Percentiles rank a stretch among this genome's conserved stretches.
These are phyloP conservation scores for Microcaecilia unicolor DNA, from an alignment of 2,797 vertebrate species.

Conservation along the genomic window DNA sequence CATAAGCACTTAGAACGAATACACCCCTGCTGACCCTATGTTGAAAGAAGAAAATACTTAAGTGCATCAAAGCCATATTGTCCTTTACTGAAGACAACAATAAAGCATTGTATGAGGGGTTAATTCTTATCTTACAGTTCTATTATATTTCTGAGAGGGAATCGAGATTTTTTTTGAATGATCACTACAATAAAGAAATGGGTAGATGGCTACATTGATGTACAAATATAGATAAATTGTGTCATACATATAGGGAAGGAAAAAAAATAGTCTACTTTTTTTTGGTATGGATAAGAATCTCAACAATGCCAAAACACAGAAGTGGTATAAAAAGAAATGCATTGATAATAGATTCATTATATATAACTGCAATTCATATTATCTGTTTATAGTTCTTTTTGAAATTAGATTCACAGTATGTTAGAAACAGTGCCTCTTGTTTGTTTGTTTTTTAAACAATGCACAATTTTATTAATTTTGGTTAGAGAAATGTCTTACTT, in stretches of 20 bases:
- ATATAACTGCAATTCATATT: too few species aligned
- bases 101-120: slow-evolving; percentile 2
- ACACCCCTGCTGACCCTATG: neutral
- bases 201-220: slow-evolving; percentile 8
- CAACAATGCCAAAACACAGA: too few species aligned
- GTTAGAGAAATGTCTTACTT: too few species aligned
- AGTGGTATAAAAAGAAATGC: too few species aligned
- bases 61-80: neutral
- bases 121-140: slow-evolving; percentile 12
- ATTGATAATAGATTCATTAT: too few species aligned
- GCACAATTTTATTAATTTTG: too few species aligned
- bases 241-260: slow-evolving; percentile 4
- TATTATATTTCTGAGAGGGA: slow-evolving; percentile 5
- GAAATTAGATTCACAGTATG: too few species aligned
- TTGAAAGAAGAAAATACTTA: slow-evolving; percentile 1
- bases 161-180: slow-evolving; percentile 11
- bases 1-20: slow-evolving; percentile 3
- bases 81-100: slow-evolving; percentile 11
- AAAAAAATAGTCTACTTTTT: too few species aligned
- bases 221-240: slow-evolving; percentile 13
- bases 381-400: too few species aligned
- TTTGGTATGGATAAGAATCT: too few species aligned
- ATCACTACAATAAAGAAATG: slow-evolving; percentile 16
- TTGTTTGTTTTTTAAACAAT: too few species aligned
- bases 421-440: too few species aligned